Evolutionary conservation across 2,797 vertebrate genomes (phyloP), one percentile per base, ranked within the genome.

Genomic region (Sylvilagus floridanus): DNA sequence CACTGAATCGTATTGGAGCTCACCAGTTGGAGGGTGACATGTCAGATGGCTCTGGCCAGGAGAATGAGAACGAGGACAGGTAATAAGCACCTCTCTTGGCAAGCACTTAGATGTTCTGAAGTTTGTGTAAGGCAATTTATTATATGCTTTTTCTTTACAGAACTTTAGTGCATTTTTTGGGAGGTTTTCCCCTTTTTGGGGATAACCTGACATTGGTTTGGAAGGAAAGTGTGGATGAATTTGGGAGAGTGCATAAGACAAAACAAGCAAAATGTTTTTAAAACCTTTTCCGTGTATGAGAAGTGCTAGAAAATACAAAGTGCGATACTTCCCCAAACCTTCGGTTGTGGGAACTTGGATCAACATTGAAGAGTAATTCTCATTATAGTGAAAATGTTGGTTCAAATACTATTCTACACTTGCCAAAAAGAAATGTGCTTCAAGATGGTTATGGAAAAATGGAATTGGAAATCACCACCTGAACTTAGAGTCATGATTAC

Each of bases 21-120:
- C 42, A 99, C 98, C 99, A 99, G 32, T 63, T 99, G 96, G 99
- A 99, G 97, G 99, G 99, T 1, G 99, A 99, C 97, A 98, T 99
- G 90, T 99, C 99, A 0, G 99, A 99, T 98, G 99, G 99, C 63
- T 99, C 99, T 10, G 99, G 99, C 78, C 99, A 99, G 97, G 99
- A 99, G 85, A 98, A 98, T 0, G 98, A 98, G 95, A 99, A 99
- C 0, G 99, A 99, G 94, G 99, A 99, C 6, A 98, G 99, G 97
- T 98, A 99, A 96, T 99, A 98, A 98, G 75, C 91, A 32, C 35
- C 92, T 98, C 96, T 97, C 98, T 95, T 98, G 99, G 98, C 97
- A 98, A 99, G 98, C 98, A 98, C 98, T 99, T 98, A 98, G 98
- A 98, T 92, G 93, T 98, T 96, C 95, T 97, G 97, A 98, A 98